Conservation (phyloP, 2,888 invertebrate species). For the Corbicula japonica region DNA sequence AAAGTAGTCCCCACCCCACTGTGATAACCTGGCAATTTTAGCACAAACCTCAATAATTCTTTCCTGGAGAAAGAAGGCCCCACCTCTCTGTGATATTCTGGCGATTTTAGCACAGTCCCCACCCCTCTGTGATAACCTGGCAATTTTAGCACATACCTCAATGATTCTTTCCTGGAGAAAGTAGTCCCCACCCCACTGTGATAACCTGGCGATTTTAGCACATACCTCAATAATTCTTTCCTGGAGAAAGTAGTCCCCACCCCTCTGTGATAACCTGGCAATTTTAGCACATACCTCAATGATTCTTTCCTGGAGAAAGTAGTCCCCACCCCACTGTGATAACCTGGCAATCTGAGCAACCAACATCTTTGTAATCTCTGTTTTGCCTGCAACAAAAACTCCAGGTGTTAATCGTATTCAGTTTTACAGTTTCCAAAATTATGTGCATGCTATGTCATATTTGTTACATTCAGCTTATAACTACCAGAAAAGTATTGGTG, state of each 20-base stretch:
- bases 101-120: conserved; percentile 71
- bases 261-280: not conserved
- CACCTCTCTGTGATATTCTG: conserved; percentile 65
- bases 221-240: conserved; percentile 42
- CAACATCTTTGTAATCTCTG: conserved; percentile 78
- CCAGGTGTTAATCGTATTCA: too few relatives aligned
- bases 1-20: conserved; percentile 45
- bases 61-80: too few relatives aligned
- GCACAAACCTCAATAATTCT: too few relatives aligned
- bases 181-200: conserved; percentile 55
- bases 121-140: too few relatives aligned
- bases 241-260: not conserved
- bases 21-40: conserved; percentile 64
- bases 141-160: too few relatives aligned
- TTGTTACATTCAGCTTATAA: too few relatives aligned
- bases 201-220: conserved; percentile 65
- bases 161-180: conserved; percentile 64
- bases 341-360: conserved; percentile 70
- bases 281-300: conserved; percentile 70
- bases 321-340: conserved; percentile 64
- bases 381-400: conserved; percentile 75
- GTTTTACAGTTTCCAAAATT: too few relatives aligned
- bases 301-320: conserved; percentile 66
- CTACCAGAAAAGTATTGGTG: too few relatives aligned
- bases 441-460: too few relatives aligned